Conservation (phyloP, 2,113 vertebrate genomes). For the Australoheros scitulus region DNA sequence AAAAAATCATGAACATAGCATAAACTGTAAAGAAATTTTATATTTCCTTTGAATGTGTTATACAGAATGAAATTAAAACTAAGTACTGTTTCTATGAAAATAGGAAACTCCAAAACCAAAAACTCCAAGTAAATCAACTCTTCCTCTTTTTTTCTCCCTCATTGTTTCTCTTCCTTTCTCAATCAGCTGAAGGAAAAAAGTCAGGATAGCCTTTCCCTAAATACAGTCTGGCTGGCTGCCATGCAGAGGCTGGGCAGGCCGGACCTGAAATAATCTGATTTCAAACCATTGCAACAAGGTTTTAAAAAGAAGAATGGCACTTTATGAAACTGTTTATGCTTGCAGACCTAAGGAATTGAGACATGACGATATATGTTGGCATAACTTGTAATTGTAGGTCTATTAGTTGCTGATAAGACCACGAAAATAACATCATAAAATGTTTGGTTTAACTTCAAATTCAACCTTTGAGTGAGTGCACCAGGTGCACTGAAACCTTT, state of each 20-base stretch:
- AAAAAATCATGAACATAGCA: background rate
- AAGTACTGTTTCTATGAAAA: slow-evolving; percentile 18
- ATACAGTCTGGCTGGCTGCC: slow-evolving; percentile 65
- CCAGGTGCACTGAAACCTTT: background rate
- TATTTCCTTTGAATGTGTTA: background rate
- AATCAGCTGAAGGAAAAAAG: slow-evolving; percentile 44
- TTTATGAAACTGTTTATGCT: background rate
- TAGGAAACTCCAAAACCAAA: slow-evolving; percentile 65
- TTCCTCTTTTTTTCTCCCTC: slow-evolving; percentile 41
- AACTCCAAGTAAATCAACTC: slow-evolving; percentile 47
- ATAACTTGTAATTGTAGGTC: background rate
- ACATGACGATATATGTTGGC: background rate
- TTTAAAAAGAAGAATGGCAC: background rate
- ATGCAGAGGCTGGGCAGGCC: background rate
- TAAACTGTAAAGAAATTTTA: background rate
- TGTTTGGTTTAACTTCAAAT: background rate
- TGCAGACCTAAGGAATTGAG: background rate
- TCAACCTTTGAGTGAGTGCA: background rate
- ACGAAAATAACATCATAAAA: background rate
- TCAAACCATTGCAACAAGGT: background rate
- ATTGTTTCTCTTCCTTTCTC: slow-evolving; percentile 67
- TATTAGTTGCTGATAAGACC: background rate
- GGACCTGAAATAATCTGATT: background rate
- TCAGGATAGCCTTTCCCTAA: slow-evolving; percentile 40
- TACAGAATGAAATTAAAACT: background rate